phyloP scores from a whole-genome alignment of 2,888 invertebrate species.

The Leptopterna dolabrata region DNA sequence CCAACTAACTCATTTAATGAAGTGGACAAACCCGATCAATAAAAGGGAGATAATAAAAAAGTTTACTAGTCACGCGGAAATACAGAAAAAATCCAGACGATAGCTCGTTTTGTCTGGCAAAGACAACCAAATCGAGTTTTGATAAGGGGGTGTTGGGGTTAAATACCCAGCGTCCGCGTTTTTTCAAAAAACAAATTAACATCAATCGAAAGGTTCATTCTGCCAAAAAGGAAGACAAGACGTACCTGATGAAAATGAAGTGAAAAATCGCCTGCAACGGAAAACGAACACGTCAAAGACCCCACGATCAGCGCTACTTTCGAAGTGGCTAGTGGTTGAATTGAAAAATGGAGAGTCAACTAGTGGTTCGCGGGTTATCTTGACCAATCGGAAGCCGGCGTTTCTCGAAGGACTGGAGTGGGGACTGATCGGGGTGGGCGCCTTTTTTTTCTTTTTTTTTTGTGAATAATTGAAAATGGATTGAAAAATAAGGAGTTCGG shows the following conservation, averaged over 20 bases:
- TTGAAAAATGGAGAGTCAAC: not conserved
- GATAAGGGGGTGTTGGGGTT: not conserved
- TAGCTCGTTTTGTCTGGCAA: not conserved
- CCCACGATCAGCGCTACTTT: not conserved
- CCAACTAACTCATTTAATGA: not conserved
- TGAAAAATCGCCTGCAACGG: not conserved
- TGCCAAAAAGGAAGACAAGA: no score
- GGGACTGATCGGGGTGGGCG: not conserved
- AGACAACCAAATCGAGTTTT: not conserved
- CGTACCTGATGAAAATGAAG: not conserved
- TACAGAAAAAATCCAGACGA: not conserved
- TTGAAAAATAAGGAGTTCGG: no score
- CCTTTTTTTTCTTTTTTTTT: not conserved
- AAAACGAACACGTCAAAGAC: not conserved
- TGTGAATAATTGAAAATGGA: no score
- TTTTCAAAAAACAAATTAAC: not conserved
- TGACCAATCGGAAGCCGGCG: not conserved
- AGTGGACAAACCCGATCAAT: not conserved
- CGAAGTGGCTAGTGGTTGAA: not conserved
- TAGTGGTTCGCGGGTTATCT: conserved; percentile 1
- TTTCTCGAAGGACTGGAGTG: not conserved
- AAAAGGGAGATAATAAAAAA: not conserved
- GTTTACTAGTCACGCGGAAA: not conserved
- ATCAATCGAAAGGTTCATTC: not conserved
- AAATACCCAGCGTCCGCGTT: not conserved